Percentiles rank a stretch among this genome's conserved stretches.
These are phyloP conservation scores for Anarrhichthys ocellatus DNA, from an alignment of 2,113 vertebrate species.

Conservation along the genomic window DNA sequence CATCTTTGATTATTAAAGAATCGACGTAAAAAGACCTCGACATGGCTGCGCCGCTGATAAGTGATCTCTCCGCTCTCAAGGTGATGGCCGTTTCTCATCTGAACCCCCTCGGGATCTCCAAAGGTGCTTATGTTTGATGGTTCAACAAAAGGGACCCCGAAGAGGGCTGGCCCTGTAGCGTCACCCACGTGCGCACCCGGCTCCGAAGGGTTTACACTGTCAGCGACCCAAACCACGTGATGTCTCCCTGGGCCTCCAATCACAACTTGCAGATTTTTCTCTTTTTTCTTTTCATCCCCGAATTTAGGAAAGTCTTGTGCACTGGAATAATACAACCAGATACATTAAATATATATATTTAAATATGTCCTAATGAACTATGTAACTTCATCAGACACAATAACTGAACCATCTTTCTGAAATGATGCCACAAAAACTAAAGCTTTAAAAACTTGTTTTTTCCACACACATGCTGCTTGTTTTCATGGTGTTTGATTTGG, in stretches of 20 bases:
- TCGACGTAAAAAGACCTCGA: slow-evolving; percentile 99
- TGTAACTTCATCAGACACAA: background rate
- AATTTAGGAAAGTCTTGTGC: slow-evolving; percentile 70
- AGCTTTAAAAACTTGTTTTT: background rate
- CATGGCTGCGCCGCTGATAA: slow-evolving; percentile 82
- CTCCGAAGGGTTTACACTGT: slow-evolving; percentile 86
- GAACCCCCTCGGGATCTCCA: slow-evolving; percentile 86
- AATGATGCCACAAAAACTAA: background rate
- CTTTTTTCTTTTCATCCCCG: slow-evolving; percentile 72
- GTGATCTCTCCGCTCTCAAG: slow-evolving; percentile 52
- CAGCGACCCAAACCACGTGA: slow-evolving; percentile 92
- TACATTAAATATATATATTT: background rate
- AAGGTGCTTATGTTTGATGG: slow-evolving; percentile 95
- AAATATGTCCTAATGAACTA: background rate
- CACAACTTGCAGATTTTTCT: slow-evolving; percentile 79
- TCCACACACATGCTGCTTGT: background rate
- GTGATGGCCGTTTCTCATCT: slow-evolving; percentile 80
- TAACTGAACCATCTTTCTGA: background rate
- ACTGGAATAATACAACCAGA: slow-evolving; percentile 32
- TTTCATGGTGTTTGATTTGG: background rate
- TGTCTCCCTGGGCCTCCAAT: slow-evolving; percentile 83
- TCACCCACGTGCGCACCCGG: slow-evolving; percentile 92
- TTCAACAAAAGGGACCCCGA: slow-evolving; percentile 96
- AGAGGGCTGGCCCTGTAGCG: slow-evolving; percentile 94
- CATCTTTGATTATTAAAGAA: slow-evolving; percentile 97